Evolutionary conservation across 30 jellyfish, hydroid and myxozoan species (phyloP), one percentile per base, ranked within the genome.

Genomic region (Morbakka virulenta): DNA sequence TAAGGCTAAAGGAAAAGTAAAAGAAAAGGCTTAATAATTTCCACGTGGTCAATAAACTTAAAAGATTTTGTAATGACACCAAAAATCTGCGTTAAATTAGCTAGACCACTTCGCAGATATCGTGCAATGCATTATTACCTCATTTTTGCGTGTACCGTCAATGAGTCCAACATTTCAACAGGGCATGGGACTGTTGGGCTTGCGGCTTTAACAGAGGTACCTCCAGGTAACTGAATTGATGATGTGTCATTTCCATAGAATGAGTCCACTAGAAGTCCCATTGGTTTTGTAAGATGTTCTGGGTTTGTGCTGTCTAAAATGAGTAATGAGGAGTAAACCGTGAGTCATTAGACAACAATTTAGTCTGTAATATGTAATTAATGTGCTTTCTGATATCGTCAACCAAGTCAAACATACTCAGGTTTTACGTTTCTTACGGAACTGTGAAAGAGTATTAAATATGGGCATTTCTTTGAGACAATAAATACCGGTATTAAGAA

Each of bases 91-190:
- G n/a, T n/a, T n/a, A n/a, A n/a, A n/a, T n/a, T n/a, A n/a, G n/a
- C n/a, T n/a, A n/a, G n/a, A n/a, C n/a, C n/a, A n/a, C n/a, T n/a
- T n/a, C n/a, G n/a, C n/a, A n/a, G n/a, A n/a, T n/a, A n/a, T n/a
- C n/a, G n/a, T n/a, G n/a, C n/a, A n/a, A n/a, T n/a, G n/a, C n/a
- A n/a, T n/a, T n/a, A n/a, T n/a, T 91, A 85, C 99, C 99, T 86
- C 99, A 92, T 92, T 81, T 92, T 92, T 20, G 99, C 96, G 76
- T 92, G 99, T n/a, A 86, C 96, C 21, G 99, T 92, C 2, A 92
- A 83, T 0, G 99, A 85, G 69, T 92, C 99, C 17, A 92, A 77
- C 89, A 92, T 79, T 74, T 92, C 95, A 91, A 92, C 79, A 11
- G 93, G 95, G 50, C 95, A 86, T 3, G 99, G 99, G 1, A 80